A percentile compares a stretch with the other conserved stretches of the same genome.
Conservation (phyloP, 2,888 invertebrate species). For the Ashinkailepas kermadecensis region DNA sequence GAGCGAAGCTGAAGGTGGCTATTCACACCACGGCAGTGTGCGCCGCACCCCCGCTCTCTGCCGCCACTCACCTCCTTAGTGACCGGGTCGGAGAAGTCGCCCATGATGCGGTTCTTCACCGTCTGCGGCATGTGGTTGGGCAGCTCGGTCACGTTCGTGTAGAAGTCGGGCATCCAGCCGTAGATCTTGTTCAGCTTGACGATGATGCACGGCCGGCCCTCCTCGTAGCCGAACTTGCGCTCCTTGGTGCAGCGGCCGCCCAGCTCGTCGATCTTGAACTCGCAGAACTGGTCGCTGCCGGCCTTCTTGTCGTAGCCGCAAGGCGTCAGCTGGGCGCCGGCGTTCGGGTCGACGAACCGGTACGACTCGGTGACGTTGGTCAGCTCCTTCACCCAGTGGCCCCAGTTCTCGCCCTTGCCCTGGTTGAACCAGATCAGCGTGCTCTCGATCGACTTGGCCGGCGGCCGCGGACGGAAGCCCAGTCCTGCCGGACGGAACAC, state of each 20-base stretch:
- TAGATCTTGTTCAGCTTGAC: conserved; percentile 95
- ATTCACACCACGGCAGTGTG: too few relatives aligned
- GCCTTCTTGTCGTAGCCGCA: conserved; percentile 19
- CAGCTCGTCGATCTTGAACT: conserved; percentile 64
- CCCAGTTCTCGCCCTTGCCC: conserved; percentile 64
- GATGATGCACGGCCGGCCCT: conserved; percentile 85
- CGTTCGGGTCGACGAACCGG: conserved; percentile 14
- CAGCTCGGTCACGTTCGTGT: conserved; percentile 60
- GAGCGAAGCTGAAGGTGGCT: too few relatives aligned
- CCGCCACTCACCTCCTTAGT: not conserved
- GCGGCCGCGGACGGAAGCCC: conserved; percentile 94
- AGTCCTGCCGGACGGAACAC: conserved; percentile 57
- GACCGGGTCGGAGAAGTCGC: conserved; percentile 37
- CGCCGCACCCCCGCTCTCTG: too few relatives aligned
- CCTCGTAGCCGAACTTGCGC: conserved; percentile 76
- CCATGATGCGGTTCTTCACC: conserved; percentile 60
- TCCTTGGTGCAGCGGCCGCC: conserved; percentile 62
- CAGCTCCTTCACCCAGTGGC: conserved; percentile 70
- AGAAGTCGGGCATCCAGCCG: conserved; percentile 74
- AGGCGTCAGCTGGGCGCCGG: conserved; percentile 9
- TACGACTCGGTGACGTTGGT: conserved; percentile 58
- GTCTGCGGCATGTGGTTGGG: conserved; percentile 68
- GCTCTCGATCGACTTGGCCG: conserved; percentile 85
- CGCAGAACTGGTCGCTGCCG: conserved; percentile 66
- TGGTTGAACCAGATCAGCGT: conserved; percentile 92